Conservation (phyloP, 1,140 invertebrate genomes). For the Globodera rostochiensis region DNA sequence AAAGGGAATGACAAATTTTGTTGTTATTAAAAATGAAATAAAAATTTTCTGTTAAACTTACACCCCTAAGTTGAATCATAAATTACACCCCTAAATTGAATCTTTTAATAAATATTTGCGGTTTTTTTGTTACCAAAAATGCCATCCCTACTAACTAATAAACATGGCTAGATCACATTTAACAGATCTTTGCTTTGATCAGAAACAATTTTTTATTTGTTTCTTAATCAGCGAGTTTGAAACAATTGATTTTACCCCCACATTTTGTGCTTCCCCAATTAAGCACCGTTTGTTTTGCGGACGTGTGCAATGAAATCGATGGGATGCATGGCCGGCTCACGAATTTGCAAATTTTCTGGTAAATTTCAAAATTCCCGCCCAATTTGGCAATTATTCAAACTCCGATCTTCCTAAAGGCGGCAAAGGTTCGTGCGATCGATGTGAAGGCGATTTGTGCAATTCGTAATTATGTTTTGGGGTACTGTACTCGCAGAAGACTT, state of each 20-base stretch:
- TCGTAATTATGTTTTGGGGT: background rate
- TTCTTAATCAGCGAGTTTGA: background rate
- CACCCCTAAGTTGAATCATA: background rate
- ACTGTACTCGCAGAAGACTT: too few species aligned
- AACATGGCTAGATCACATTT: too few species aligned
- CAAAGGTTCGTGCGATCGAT: background rate
- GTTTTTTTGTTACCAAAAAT: background rate
- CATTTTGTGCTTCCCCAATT: background rate
- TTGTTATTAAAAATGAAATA: too few species aligned
- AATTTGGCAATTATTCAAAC: background rate
- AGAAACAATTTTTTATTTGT: background rate
- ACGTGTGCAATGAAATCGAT: constrained; percentile 20
- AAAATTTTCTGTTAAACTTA: too few species aligned
- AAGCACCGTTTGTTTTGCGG: constrained; percentile 25
- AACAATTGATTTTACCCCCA: background rate
- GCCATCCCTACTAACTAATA: too few species aligned
- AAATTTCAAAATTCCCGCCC: background rate
- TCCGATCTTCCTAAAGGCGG: background rate
- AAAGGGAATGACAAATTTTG: too few species aligned
- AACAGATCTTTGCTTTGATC: too few species aligned
- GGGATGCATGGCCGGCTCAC: constrained; percentile 14
- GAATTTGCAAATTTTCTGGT: constrained; percentile 31
- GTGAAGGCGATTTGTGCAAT: constrained; percentile 15
- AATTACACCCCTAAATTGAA: background rate
- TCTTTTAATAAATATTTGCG: background rate